Base-by-base conservation (phyloP, 2,113 vertebrate genomes). In the Tragulus kanchil region DNA sequence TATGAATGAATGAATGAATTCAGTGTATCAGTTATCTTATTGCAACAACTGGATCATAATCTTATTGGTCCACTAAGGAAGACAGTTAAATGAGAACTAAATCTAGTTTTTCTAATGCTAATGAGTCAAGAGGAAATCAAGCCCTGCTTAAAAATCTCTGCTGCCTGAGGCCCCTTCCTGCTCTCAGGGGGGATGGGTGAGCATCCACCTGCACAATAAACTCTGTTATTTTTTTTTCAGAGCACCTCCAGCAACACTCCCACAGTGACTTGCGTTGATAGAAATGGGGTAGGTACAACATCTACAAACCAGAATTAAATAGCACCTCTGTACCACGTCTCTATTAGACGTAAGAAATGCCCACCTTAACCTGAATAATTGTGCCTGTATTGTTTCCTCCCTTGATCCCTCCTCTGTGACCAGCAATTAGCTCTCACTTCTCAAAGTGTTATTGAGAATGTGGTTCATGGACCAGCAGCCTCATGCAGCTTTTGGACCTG, bases 241-340 rank as follows among this genome's bases (percentile, higher is more conserved):
- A 99, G 99, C 28, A 97, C 98, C 56, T 98, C 98, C 59, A 99
- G 99, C 98, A 99, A 98, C 97, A 99, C 94, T 87, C 99, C 99
- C 54, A 61, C 98, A 3, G 98, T 97, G 50, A 97, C 98, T 28
- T 99, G 99, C 87, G 98, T 98, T 52, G 98, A 98, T 58, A 98
- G 99, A 91, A 99, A 99, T 0, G 99, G 99, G 98, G 99, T 99
- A 99, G 92, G 99, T 98, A 48, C 52, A 58, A 23, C 52, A 85
- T 52, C 26, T n/a, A 0, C 10, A 25, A 93, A 23, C 64, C 17
- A 19, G 26, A 13, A 16, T 45, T 54, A 19, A 3, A 1, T 7
- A 3, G 3, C 28, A 17, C 36, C 31, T 12, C 25, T 50, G 45
- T 28, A 3, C 31, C 21, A 1, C 0, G 3, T 17, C 28, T 31